Percentiles rank a stretch among this genome's conserved stretches.
Conservation (phyloP, 2,113 vertebrate genomes). For the Neolamprologus tretocephalus region DNA sequence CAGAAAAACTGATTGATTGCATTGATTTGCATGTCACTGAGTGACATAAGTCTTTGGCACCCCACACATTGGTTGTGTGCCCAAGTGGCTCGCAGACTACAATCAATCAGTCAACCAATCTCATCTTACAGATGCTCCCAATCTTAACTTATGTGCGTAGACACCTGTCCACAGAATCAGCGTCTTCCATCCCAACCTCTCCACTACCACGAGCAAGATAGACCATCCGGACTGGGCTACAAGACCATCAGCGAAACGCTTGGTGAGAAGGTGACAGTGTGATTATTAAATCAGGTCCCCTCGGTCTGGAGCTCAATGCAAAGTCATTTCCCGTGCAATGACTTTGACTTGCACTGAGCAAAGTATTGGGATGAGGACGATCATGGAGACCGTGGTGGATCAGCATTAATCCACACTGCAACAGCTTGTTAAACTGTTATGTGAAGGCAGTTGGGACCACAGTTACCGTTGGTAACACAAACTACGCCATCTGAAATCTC, state of each 20-base stretch:
- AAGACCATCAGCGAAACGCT: not conserved
- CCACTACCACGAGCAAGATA: accelerated
- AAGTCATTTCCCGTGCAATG: not conserved
- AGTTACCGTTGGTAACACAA: not conserved
- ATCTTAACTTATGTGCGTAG: not conserved
- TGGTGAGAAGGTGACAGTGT: not conserved
- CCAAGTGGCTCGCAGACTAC: not conserved
- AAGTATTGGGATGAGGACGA: not conserved
- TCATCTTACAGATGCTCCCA: not conserved
- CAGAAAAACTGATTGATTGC: not conserved
- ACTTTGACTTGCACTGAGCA: not conserved
- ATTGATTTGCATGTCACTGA: not conserved
- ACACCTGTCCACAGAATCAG: not conserved
- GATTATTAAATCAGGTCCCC: not conserved
- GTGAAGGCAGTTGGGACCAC: not conserved
- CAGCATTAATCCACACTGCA: not conserved
- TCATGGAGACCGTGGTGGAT: not conserved
- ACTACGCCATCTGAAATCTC: not conserved
- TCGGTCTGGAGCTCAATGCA: accelerated
- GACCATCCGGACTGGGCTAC: not conserved
- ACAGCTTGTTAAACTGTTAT: not conserved
- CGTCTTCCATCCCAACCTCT: not conserved
- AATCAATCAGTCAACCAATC: not conserved
- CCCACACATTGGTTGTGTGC: not conserved
- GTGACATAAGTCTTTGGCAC: not conserved